These are phyloP conservation scores for Teleopsis dalmanni DNA, from an alignment of 1,140 invertebrate genomes.

Conservation along the genomic window DNA sequence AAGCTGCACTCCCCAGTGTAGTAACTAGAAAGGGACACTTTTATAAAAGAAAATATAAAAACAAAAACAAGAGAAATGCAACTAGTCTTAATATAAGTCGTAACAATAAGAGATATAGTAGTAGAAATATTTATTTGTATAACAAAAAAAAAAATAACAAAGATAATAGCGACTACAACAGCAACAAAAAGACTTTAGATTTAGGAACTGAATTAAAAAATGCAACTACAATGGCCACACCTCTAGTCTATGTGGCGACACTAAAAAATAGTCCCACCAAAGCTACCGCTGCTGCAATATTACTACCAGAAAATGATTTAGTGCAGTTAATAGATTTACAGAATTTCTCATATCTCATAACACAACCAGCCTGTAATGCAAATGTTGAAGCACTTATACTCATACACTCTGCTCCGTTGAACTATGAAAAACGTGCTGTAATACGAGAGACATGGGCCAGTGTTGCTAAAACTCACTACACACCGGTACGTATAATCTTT, in stretches of 20 bases:
- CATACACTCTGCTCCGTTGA: slow-evolving; percentile 60
- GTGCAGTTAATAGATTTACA: slow-evolving; percentile 51
- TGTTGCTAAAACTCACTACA: slow-evolving; percentile 16
- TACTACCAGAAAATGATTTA: slow-evolving; percentile 33
- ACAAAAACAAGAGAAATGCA: neutral
- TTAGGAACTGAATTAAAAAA: neutral
- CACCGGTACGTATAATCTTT: slow-evolving; percentile 54
- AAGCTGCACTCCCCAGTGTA: too few relatives aligned
- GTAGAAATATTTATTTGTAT: neutral
- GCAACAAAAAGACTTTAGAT: neutral
- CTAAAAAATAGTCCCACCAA: slow-evolving; percentile 20
- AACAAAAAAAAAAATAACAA: neutral
- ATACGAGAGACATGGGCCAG: slow-evolving; percentile 64
- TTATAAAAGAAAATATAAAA: too few relatives aligned
- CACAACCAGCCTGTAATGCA: slow-evolving; percentile 47
- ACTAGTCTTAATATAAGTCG: neutral
- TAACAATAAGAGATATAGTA: neutral
- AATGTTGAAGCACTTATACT: slow-evolving; percentile 50
- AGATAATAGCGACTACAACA: neutral
- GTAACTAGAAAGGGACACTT: too few relatives aligned
- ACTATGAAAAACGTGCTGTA: slow-evolving; percentile 52
- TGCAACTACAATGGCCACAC: slow-evolving; percentile 1
- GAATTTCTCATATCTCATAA: slow-evolving; percentile 52
- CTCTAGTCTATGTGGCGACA: slow-evolving; percentile 6
- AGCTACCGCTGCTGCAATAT: neutral